phyloP scores from a whole-genome alignment of 1,140 invertebrate genomes.

The Hyles vespertilio region DNA sequence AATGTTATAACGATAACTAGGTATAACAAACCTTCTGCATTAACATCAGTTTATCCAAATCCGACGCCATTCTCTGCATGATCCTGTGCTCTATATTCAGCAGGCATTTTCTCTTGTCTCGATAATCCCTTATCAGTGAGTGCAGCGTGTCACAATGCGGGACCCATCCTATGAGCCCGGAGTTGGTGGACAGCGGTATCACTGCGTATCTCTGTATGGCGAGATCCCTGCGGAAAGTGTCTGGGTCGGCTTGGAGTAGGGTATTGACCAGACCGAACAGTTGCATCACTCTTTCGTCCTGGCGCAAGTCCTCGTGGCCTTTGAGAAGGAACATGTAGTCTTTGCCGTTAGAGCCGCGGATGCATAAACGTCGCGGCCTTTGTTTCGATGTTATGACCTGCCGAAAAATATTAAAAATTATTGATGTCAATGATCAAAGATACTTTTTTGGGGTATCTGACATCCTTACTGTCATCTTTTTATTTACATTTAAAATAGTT shows the following conservation, averaged over 20 bases:
- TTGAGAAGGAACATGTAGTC: constrained; percentile 99
- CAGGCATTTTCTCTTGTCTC: constrained; percentile 98
- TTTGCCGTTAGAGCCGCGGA: constrained; percentile 95
- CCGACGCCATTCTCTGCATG: constrained; percentile 97
- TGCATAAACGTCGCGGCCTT: constrained; percentile 94
- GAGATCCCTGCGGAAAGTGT: constrained; percentile 85
- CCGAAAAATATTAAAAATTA: neutral
- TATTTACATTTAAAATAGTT: no score
- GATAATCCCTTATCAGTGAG: constrained; percentile 96
- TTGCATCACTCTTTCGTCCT: constrained; percentile 94
- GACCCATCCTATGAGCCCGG: constrained; percentile 98
- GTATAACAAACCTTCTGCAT: constrained; percentile 89
- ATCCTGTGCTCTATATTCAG: constrained; percentile 98
- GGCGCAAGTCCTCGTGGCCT: constrained; percentile 93
- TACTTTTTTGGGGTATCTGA: no score
- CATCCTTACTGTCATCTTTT: no score
- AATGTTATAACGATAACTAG: no score
- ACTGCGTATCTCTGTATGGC: constrained; percentile 87
- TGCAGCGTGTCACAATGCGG: constrained; percentile 87
- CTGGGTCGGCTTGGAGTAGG: constrained; percentile 83
- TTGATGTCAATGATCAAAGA: no score
- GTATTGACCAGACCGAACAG: constrained; percentile 91
- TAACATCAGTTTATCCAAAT: constrained; percentile 96
- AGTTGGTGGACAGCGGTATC: constrained; percentile 98
- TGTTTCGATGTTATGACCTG: constrained; percentile 91